phyloP scores from a whole-genome alignment of 2,113 vertebrate genomes.

The Xyliphius kryptos region DNA sequence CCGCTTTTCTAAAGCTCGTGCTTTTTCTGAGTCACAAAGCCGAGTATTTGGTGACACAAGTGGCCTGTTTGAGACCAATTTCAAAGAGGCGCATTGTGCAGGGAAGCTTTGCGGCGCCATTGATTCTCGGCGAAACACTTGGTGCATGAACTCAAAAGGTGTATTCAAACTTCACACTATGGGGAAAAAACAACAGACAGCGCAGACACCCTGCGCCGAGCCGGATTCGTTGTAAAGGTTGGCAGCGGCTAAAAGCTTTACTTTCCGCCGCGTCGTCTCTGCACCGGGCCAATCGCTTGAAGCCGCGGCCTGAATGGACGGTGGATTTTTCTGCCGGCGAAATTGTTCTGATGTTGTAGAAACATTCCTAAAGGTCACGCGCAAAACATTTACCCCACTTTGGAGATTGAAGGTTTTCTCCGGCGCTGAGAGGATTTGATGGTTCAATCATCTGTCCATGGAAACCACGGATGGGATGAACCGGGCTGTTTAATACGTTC shows the following conservation, averaged over 20 bases:
- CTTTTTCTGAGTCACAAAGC: conserved; percentile 11
- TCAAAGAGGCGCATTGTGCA: neutral
- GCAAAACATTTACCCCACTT: no score
- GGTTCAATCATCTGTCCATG: no score
- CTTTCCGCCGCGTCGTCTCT: neutral
- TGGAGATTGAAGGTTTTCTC: no score
- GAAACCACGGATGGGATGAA: no score
- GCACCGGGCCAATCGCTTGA: no score
- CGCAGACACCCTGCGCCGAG: conserved; percentile 1
- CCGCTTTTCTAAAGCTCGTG: neutral
- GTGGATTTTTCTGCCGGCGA: no score
- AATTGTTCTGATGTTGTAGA: no score
- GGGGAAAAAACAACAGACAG: neutral
- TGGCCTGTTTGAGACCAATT: conserved; percentile 12
- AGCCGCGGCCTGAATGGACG: no score
- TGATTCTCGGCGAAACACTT: conserved; percentile 23
- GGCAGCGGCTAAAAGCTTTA: neutral
- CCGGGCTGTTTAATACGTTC: no score
- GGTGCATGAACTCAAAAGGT: conserved; percentile 16
- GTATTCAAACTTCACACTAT: conserved; percentile 3
- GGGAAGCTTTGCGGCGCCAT: conserved; percentile 27
- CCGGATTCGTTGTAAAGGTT: neutral
- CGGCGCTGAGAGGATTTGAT: no score
- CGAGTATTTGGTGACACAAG: conserved; percentile 4
- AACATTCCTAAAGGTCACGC: no score